phyloP scores from a whole-genome alignment of 1,140 invertebrate species.

The Platorchestia sp. region DNA sequence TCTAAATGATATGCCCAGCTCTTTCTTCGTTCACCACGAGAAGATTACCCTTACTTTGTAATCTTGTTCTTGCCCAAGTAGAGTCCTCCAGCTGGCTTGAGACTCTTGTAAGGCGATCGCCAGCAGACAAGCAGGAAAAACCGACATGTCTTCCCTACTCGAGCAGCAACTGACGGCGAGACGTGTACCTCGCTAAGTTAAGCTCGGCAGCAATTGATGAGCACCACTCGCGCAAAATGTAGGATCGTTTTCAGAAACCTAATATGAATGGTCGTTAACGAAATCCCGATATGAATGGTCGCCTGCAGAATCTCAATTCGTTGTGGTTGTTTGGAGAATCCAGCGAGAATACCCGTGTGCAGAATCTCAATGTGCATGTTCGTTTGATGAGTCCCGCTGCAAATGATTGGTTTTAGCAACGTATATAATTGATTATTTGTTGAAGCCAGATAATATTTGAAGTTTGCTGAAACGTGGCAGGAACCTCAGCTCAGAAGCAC shows the following conservation, averaged over 20 bases:
- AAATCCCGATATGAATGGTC: not conserved
- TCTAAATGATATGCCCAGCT: not conserved
- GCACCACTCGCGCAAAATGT: not conserved
- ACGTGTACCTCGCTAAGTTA: not conserved
- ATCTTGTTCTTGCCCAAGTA: slow-evolving; percentile 7
- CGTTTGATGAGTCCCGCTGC: not conserved
- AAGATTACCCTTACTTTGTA: not conserved
- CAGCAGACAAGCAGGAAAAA: not conserved
- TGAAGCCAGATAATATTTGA: not conserved
- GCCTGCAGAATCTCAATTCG: not conserved
- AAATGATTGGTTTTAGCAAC: not conserved
- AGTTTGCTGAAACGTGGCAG: not conserved
- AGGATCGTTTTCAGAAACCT: not conserved
- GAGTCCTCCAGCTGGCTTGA: not conserved
- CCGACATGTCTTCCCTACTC: not conserved
- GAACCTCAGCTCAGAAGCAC: no score
- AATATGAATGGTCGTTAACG: not conserved
- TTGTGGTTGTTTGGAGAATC: not conserved
- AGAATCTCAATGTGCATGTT: not conserved
- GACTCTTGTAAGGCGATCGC: not conserved
- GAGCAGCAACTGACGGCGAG: not conserved
- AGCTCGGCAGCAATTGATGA: not conserved
- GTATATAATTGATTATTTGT: not conserved
- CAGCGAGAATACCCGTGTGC: not conserved
- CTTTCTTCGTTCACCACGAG: not conserved